These are phyloP conservation scores for Sebastes iracundus DNA, from an alignment of 2,797 vertebrate species.

Conservation along the genomic window DNA sequence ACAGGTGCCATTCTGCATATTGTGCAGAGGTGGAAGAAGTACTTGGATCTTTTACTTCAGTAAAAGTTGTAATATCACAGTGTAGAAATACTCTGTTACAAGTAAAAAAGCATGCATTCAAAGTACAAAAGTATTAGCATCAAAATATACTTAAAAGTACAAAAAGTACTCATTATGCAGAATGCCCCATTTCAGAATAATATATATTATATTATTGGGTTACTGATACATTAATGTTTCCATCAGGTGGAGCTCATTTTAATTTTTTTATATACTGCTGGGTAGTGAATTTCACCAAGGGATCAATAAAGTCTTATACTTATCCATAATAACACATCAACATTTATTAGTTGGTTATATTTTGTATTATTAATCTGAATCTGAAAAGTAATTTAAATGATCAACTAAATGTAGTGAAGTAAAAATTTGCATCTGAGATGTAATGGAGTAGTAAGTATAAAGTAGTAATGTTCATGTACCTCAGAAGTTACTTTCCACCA, in stretches of 20 bases:
- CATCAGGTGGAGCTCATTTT: no score
- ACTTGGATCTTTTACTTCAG: background rate
- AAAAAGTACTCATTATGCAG: no score
- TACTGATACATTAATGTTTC: no score
- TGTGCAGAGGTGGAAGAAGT: background rate
- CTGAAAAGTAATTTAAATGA: background rate
- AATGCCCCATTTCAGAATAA: no score
- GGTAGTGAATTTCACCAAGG: no score
- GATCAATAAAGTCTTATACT: no score
- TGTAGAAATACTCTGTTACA: background rate
- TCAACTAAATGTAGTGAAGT: background rate
- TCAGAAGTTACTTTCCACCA: background rate
- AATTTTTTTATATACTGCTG: no score
- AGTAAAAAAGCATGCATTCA: no score
- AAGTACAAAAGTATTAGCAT: background rate
- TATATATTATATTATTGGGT: background rate
- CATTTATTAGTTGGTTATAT: background rate
- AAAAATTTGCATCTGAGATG: background rate
- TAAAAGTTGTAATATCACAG: background rate
- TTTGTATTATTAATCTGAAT: background rate
- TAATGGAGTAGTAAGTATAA: background rate
- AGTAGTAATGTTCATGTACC: background rate
- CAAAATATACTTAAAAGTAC: background rate
- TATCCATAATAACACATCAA: background rate
- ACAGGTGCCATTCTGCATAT: background rate